Evolutionary conservation across 2,113 vertebrate species (phyloP).

Genomic region (Rana temporaria): DNA sequence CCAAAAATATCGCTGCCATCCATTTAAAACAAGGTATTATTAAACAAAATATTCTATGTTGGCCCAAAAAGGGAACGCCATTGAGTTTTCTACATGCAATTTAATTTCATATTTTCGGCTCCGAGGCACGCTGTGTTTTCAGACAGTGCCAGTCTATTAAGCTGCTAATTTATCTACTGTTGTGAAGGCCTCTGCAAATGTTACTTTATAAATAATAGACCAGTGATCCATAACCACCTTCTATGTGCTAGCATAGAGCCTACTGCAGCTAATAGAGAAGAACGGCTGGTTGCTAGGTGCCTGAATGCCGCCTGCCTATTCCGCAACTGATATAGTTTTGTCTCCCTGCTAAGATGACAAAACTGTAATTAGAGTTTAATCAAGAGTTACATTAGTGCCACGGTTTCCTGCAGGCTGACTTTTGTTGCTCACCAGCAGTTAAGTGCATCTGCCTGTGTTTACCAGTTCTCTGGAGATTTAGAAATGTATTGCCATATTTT

Average conservation of each 20-base stretch:
- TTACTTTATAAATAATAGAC: constrained; percentile 84
- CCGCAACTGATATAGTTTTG: constrained; percentile 84
- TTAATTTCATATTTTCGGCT: constrained; percentile 75
- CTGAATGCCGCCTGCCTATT: constrained; percentile 84
- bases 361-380: constrained; percentile 94
- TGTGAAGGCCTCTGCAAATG: constrained; percentile 79
- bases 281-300: constrained; percentile 84
- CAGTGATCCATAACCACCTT: constrained; percentile 84
- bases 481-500: constrained; percentile 82
- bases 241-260: constrained; percentile 72
- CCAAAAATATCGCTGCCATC: neutral
- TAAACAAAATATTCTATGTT: constrained; percentile 60
- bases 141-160: constrained; percentile 78
- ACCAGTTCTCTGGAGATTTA: constrained; percentile 78
- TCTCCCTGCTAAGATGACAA: constrained; percentile 88
- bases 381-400: constrained; percentile 83
- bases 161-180: constrained; percentile 83
- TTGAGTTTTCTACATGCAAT: constrained; percentile 64
- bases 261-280: constrained; percentile 77
- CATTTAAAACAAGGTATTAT: constrained; percentile 10
- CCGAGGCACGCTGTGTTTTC: constrained; percentile 69
- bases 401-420: constrained; percentile 76
- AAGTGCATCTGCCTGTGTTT: constrained; percentile 80
- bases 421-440: constrained; percentile 79
- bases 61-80: constrained; percentile 60